Evolutionary conservation across 2,797 vertebrate genomes (phyloP).

Genomic region (Serranus cabrilla): DNA sequence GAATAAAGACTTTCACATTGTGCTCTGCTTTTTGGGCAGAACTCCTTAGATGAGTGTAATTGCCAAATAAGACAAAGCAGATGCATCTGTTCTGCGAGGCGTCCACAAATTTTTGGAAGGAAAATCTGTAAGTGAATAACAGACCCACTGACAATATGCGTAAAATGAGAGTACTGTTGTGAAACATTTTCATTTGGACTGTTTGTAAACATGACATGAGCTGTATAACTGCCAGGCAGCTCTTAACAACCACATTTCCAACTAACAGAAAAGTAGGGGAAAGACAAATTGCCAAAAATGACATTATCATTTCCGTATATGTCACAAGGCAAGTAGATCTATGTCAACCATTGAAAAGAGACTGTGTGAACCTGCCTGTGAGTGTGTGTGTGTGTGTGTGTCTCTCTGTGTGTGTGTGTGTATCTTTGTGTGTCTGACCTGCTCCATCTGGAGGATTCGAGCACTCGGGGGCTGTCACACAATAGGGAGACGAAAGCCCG

Average conservation of each 20-base stretch:
- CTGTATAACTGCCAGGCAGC: conserved; percentile 71
- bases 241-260: conserved; percentile 77
- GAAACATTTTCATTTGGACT: conserved; percentile 85
- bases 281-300: conserved; percentile 88
- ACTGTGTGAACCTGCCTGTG: conserved; percentile 64
- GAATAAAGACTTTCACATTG: conserved; percentile 62
- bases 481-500: conserved; percentile 97
- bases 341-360: conserved; percentile 85
- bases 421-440: conserved; percentile 91
- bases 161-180: conserved; percentile 69
- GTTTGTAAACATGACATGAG: conserved; percentile 81
- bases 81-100: conserved; percentile 74
- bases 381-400: conserved; percentile 19
- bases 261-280: conserved; percentile 68
- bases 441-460: conserved; percentile 97
- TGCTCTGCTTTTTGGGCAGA: conserved; percentile 66
- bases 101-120: conserved; percentile 57
- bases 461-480: conserved; percentile 95
- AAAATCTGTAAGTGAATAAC: conserved; percentile 59
- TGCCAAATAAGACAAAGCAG: conserved; percentile 75
- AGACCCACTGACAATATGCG: conserved; percentile 71
- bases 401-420: conserved; percentile 52
- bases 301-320: conserved; percentile 92
- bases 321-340: conserved; percentile 93
- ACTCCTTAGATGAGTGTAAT: conserved; percentile 55